phyloP scores from a whole-genome alignment of 2,888 invertebrate species.

The Athrips mouffetella region DNA sequence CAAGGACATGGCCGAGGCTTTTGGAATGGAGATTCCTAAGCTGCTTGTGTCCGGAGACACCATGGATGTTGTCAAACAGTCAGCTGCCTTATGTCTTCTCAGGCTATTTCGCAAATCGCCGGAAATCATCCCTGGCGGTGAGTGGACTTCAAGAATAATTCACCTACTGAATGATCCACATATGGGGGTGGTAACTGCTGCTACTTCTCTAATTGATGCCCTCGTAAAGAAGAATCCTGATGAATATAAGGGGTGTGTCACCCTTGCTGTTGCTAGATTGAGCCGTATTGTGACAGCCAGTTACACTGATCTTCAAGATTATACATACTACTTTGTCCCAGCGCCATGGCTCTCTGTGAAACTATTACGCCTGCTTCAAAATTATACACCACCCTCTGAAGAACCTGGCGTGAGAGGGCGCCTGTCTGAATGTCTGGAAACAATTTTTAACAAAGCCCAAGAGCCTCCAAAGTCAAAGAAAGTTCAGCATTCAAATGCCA shows the following conservation, averaged over 20 bases:
- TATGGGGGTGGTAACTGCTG: slow-evolving; percentile 99
- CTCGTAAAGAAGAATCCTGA: slow-evolving; percentile 99
- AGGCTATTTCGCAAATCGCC: slow-evolving; percentile 96
- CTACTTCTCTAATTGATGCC: slow-evolving; percentile 98
- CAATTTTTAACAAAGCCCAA: slow-evolving; percentile 98
- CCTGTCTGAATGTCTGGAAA: slow-evolving; percentile 98
- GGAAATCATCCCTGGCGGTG: slow-evolving; percentile 97
- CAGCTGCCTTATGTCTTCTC: slow-evolving; percentile 97
- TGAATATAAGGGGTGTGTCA: slow-evolving; percentile 99
- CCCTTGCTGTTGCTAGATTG: slow-evolving; percentile 96
- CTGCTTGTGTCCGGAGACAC: slow-evolving; percentile 99
- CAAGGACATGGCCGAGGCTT: slow-evolving; percentile 99
- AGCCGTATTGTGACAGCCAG: slow-evolving; percentile 99
- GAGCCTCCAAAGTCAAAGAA: slow-evolving; percentile 99
- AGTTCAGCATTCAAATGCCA: slow-evolving; percentile 99
- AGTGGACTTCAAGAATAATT: slow-evolving; percentile 99
- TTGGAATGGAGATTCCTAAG: slow-evolving; percentile 98
- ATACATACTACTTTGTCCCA: slow-evolving; percentile 99
- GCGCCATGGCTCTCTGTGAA: slow-evolving; percentile 99
- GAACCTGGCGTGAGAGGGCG: slow-evolving; percentile 95
- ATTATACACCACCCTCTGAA: slow-evolving; percentile 99
- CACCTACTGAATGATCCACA: slow-evolving; percentile 99
- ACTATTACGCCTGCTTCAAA: slow-evolving; percentile 95
- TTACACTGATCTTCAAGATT: slow-evolving; percentile 99
- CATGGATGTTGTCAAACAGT: slow-evolving; percentile 99